These are phyloP conservation scores for Dipodomys spectabilis DNA, from an alignment of 2,113 vertebrate genomes.

Conservation along the genomic window DNA sequence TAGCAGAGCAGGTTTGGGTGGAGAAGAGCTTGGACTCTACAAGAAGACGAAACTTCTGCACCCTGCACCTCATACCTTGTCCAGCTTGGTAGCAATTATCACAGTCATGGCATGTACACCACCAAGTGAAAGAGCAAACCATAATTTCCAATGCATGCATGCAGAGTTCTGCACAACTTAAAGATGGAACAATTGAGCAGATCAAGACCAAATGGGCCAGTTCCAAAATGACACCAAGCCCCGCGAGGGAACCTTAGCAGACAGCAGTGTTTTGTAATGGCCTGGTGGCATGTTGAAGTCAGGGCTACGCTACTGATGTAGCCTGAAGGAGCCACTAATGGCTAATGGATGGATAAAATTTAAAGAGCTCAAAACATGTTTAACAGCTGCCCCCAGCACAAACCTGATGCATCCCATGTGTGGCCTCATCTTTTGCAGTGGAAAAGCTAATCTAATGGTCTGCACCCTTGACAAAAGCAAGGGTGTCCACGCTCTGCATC, in stretches of 20 bases:
- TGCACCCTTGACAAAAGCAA: slow-evolving; percentile 19
- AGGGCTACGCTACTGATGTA: not conserved
- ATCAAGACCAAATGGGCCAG: slow-evolving; percentile 28
- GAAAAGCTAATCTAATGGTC: not conserved
- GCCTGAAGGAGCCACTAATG: slow-evolving; percentile 45
- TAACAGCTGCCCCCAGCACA: not conserved
- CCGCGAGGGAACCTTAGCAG: slow-evolving; percentile 13
- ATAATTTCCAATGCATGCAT: not conserved
- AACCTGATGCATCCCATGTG: not conserved
- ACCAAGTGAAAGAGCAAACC: not conserved
- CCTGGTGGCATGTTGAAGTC: not conserved
- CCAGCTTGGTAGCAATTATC: not conserved
- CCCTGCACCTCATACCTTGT: not conserved
- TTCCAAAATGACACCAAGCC: slow-evolving; percentile 48
- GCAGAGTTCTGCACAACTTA: slow-evolving; percentile 46
- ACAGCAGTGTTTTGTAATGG: not conserved
- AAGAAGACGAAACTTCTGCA: not conserved
- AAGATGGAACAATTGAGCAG: slow-evolving; percentile 43
- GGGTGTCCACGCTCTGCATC: slow-evolving; percentile 16
- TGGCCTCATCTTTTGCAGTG: not conserved
- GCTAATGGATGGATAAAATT: slow-evolving; percentile 30
- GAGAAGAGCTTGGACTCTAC: not conserved
- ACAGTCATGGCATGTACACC: not conserved
- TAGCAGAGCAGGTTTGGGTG: not conserved
- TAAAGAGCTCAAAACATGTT: slow-evolving; percentile 16